These are phyloP conservation scores for Lasioglossum albipes DNA, from an alignment of 1,140 invertebrate genomes.

Conservation along the genomic window DNA sequence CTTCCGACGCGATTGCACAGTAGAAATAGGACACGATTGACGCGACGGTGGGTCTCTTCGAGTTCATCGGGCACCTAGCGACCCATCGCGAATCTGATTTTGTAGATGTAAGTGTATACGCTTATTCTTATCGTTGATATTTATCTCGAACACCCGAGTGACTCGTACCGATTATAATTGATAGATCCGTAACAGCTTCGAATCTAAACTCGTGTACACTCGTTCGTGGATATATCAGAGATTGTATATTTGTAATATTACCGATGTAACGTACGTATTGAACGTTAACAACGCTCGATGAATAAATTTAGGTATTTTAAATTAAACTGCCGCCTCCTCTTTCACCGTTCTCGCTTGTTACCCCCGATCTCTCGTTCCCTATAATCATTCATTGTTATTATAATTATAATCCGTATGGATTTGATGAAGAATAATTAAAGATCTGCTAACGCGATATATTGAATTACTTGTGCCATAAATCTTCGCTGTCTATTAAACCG, in stretches of 20 bases:
- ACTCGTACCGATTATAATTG: background rate
- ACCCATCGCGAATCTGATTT: background rate
- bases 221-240: no score
- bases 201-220: background rate
- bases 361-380: background rate
- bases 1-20: background rate
- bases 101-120: background rate
- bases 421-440: no score
- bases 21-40: conserved; percentile 23
- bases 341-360: background rate
- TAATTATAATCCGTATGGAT: no score
- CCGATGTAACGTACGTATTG: background rate
- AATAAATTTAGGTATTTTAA: conserved; percentile 20
- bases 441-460: no score
- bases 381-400: background rate
- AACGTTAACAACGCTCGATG: background rate
- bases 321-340: background rate
- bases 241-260: background rate
- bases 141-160: background rate
- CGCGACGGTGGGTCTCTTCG: conserved; percentile 6
- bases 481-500: no score
- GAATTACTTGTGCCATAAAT: no score
- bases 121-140: background rate
- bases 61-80: background rate
- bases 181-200: background rate